Base-by-base conservation (phyloP, 2,888 invertebrate genomes). In the Melipona bicolor region DNA sequence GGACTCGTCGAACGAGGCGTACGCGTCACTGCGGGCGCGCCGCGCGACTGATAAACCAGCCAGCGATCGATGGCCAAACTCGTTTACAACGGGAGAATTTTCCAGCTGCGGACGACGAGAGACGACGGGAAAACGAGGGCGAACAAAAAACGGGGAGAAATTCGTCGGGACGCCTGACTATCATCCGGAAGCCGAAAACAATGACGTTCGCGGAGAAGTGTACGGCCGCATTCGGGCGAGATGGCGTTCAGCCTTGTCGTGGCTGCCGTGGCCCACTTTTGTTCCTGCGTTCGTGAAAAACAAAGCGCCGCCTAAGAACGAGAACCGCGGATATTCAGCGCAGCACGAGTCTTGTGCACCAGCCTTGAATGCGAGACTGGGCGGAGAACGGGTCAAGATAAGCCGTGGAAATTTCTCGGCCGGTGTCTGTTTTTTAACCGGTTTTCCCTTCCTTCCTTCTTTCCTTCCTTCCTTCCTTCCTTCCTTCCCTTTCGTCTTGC, bases 331-430 rank as follows among this genome's bases (percentile, higher is more conserved):
- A 76, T 71, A 81, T 83, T 83, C 83, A 77, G 24, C 62, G n/a
- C 83, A 77, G 24, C 62, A n/a, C 43, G 76, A 77, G 72, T 64
- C 76, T 43, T 43, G 59, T 49, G 81, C 56, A 59, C 61, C 9
- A 43, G 62, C 62, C 68, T 32, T 21, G 61, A 70, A 80, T 77
- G 52, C 43, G 21, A 49, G 19, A 11, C 43, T 43, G 43, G 43
- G 52, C 13, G 50, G 54, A 21, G 80, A 72, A 62, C 72, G 62
- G 81, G 83, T 81, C 76, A 81, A 80, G 82, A 76, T 75, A 83
- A 80, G 50, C 68, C 56, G 62, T 21, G 43, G 68, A 83, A 76
- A 80, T 76, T 62, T 71, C 71, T 21, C 50, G n/a, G n/a, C 24
- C 50, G 70, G 32, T 71, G 82, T 79, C 75, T 65, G 70, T 71